A percentile compares a stretch with the other conserved stretches of the same genome.
phyloP scores from a whole-genome alignment of 2,888 invertebrate genomes.

The Microctonus aethiopoides region DNA sequence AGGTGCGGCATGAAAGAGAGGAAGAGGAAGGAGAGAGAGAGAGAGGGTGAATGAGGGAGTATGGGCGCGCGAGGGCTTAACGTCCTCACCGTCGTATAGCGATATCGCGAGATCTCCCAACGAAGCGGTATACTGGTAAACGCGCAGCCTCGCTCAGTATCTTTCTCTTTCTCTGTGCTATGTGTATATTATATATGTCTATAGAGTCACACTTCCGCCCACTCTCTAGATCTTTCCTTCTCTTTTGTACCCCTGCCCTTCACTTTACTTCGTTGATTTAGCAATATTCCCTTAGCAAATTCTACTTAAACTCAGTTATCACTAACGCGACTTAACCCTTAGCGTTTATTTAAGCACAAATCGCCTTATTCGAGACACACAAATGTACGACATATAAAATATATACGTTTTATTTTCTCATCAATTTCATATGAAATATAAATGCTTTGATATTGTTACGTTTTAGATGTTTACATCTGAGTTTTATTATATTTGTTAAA shows the following conservation, averaged over 20 bases:
- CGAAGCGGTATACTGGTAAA: conserved; percentile 19
- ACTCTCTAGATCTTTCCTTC: conserved; percentile 20
- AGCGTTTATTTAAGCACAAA: not conserved
- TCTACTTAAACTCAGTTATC: conserved; percentile 32
- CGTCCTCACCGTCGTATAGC: conserved; percentile 20
- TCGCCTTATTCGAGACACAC: not conserved
- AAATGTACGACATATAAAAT: not conserved
- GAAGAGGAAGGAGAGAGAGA: conserved; percentile 1
- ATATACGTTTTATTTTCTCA: not conserved
- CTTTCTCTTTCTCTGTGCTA: conserved; percentile 32
- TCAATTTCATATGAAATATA: not conserved
- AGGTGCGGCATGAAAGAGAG: not conserved
- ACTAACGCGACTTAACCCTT: conserved; percentile 16
- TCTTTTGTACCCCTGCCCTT: not conserved
- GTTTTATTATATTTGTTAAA: no score
- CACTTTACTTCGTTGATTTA: conserved; percentile 38
- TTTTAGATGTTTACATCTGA: no score
- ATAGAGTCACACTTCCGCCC: no score
- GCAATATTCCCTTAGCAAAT: conserved; percentile 47
- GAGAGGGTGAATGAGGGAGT: conserved; percentile 8
- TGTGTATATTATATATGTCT: no score
- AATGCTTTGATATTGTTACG: no score
- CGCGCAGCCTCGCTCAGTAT: conserved; percentile 40
- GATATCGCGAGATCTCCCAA: conserved; percentile 26
- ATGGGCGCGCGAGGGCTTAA: conserved; percentile 23